phyloP scores from a whole-genome alignment of 2,888 invertebrate species.

The Microplitis deprimator region DNA sequence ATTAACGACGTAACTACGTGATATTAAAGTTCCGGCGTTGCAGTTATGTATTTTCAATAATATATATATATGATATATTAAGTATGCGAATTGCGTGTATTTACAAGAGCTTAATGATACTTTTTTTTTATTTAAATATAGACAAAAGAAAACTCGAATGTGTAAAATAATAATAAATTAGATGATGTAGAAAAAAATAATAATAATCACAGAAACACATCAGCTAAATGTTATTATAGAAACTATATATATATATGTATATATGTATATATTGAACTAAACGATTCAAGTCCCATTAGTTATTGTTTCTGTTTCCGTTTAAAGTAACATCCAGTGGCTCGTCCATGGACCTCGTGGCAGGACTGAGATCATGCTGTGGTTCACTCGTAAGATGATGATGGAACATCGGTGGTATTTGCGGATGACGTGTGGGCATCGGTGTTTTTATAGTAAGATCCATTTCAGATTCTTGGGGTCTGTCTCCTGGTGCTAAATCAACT shows the following conservation, averaged over 20 bases:
- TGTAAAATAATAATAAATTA: neutral
- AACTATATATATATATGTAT: neutral
- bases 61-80: neutral
- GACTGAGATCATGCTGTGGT: constrained; percentile 58
- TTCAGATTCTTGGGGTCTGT: constrained; percentile 64
- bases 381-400: constrained; percentile 61
- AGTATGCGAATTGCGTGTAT: constrained; percentile 12
- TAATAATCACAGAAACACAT: constrained; percentile 22
- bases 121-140: constrained; percentile 6
- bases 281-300: constrained; percentile 38
- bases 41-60: neutral
- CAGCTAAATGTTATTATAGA: neutral
- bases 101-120: constrained; percentile 10
- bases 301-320: constrained; percentile 62
- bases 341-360: constrained; percentile 57
- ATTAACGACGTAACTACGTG: constrained; percentile 10
- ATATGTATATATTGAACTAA: neutral
- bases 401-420: constrained; percentile 59
- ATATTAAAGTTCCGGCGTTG: constrained; percentile 10
- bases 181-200: constrained; percentile 1
- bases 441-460: constrained; percentile 68
- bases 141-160: neutral
- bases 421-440: constrained; percentile 56
- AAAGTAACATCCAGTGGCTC: constrained; percentile 69
- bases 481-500: constrained; percentile 40